A percentile compares a stretch with the other conserved stretches of the same genome.
phyloP scores from a whole-genome alignment of 2,888 invertebrate genomes.

The Agapostemon virescens region DNA sequence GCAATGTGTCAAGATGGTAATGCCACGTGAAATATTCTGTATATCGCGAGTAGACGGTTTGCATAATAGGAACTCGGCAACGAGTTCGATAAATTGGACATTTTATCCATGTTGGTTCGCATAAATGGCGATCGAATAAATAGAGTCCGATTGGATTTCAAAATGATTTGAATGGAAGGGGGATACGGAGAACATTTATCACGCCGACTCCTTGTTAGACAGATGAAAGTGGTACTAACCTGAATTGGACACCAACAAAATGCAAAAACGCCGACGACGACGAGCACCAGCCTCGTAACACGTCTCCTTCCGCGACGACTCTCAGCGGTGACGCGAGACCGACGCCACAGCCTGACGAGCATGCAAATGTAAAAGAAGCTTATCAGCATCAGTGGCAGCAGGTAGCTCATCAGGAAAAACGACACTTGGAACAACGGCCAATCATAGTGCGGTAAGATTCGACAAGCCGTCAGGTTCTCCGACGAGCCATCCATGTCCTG shows the following conservation, averaged over 20 bases:
- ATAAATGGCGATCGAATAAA: too few species aligned
- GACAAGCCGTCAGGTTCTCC: slow-evolving; percentile 72
- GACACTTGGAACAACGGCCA: slow-evolving; percentile 87
- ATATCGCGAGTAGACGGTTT: too few species aligned
- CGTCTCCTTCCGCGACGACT: slow-evolving; percentile 91
- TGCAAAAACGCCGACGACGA: slow-evolving; percentile 95
- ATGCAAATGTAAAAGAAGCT: slow-evolving; percentile 94
- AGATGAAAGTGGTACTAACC: slow-evolving; percentile 80
- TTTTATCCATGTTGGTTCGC: too few species aligned
- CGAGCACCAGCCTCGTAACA: slow-evolving; percentile 95
- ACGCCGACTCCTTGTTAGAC: neutral
- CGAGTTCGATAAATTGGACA: too few species aligned
- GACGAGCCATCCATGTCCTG: slow-evolving; percentile 65
- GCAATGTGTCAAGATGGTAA: too few species aligned
- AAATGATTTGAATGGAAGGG: neutral
- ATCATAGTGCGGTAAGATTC: slow-evolving; percentile 73
- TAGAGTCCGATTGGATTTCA: too few species aligned
- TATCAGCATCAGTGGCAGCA: slow-evolving; percentile 92
- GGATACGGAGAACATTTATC: neutral
- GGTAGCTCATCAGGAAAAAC: slow-evolving; percentile 94
- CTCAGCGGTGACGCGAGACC: slow-evolving; percentile 91
- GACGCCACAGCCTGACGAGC: slow-evolving; percentile 93
- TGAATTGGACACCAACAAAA: slow-evolving; percentile 97
- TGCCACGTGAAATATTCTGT: too few species aligned
- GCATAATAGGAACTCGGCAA: too few species aligned